Percentiles rank a stretch among this genome's conserved stretches.
phyloP scores from a whole-genome alignment of 2,797 vertebrate species.

The Pogonophryne albipinna region DNA sequence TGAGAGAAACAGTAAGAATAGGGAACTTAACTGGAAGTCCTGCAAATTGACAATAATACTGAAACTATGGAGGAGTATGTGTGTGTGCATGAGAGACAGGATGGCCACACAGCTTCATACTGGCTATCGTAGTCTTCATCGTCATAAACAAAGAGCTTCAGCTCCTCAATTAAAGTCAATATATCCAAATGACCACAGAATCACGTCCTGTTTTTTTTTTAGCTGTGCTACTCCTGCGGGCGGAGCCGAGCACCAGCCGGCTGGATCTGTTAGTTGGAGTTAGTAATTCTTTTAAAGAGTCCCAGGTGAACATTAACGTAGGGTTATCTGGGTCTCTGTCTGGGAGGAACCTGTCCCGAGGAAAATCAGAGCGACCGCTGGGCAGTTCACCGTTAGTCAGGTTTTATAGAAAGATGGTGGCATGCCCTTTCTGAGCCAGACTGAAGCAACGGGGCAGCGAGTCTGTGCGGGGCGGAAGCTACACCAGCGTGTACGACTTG shows the following conservation, averaged over 20 bases:
- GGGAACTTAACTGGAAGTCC: constrained; percentile 76
- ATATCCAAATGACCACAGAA: constrained; percentile 72
- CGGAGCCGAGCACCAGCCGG: constrained; percentile 74
- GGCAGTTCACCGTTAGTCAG: constrained; percentile 70
- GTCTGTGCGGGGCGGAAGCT: constrained; percentile 76
- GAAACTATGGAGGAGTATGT: constrained; percentile 73
- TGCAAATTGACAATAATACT: constrained; percentile 78
- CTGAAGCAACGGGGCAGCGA: constrained; percentile 59
- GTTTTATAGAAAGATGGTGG: constrained; percentile 67
- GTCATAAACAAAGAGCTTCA: constrained; percentile 69
- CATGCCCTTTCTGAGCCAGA: constrained; percentile 69
- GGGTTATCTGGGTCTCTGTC: constrained; percentile 75
- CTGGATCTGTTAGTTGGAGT: constrained; percentile 82
- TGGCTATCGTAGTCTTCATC: constrained; percentile 75
- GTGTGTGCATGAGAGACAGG: constrained; percentile 67
- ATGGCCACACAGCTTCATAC: constrained; percentile 77
- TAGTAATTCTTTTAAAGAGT: constrained; percentile 77
- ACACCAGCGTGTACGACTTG: constrained; percentile 99
- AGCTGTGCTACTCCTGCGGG: constrained; percentile 57
- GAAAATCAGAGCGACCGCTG: constrained; percentile 64
- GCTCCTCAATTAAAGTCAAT: constrained; percentile 67
- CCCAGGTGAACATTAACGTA: constrained; percentile 73
- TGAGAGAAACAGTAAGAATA: constrained; percentile 67
- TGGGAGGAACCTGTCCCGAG: constrained; percentile 55
- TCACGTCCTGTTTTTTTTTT: constrained; percentile 54